These are phyloP conservation scores for Empis livida DNA, from an alignment of 2,888 invertebrate species.

Conservation along the genomic window DNA sequence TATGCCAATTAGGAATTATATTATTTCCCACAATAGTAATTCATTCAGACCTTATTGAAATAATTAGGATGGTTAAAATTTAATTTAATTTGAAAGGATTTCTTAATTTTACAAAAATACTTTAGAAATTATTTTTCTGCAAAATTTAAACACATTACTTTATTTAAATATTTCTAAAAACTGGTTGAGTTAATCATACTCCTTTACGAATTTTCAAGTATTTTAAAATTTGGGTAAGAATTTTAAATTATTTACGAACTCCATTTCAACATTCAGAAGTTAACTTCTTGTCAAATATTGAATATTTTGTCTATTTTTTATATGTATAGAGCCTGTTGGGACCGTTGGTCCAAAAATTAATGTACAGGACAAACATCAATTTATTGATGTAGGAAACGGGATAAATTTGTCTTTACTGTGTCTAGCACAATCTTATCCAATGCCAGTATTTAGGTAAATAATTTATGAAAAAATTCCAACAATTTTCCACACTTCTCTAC, in stretches of 20 bases:
- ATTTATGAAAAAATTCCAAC: background rate
- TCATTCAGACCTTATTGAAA: too few species aligned
- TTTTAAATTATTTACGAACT: background rate
- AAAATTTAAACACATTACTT: too few species aligned
- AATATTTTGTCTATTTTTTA: background rate
- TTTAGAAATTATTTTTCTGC: too few species aligned
- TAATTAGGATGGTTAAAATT: background rate
- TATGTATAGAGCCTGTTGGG: constrained; percentile 35
- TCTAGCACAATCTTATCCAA: constrained; percentile 52
- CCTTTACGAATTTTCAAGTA: background rate
- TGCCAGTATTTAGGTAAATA: constrained; percentile 47
- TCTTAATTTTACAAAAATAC: too few species aligned
- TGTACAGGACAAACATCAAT: constrained; percentile 35
- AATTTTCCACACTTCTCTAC: background rate
- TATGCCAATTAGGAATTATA: background rate
- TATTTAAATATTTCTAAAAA: too few species aligned
- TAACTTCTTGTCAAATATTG: background rate
- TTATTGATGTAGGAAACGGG: constrained; percentile 19
- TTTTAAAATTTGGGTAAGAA: background rate
- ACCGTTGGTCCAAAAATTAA: constrained; percentile 46
- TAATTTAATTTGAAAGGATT: too few species aligned
- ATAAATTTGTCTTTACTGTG: constrained; percentile 39
- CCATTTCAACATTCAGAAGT: background rate
- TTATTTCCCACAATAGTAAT: too few species aligned
- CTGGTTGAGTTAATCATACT: too few species aligned